Evolutionary conservation across 2,888 invertebrate species (phyloP), one percentile per base, ranked within the genome.

Genomic region (Plebejus anna): DNA sequence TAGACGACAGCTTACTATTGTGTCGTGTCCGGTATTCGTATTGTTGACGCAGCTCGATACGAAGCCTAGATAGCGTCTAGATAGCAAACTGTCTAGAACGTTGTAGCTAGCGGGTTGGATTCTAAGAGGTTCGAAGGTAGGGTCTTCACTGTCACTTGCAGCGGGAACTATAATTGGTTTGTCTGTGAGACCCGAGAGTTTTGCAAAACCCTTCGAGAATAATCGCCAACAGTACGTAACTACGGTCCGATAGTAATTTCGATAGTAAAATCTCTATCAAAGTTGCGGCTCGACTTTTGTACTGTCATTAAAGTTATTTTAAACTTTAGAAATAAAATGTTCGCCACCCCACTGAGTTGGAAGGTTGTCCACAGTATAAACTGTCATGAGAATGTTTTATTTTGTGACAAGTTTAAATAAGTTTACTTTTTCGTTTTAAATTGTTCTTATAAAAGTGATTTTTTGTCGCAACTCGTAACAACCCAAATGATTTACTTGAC

Each of bases 301-400:
- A 77, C 75, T 75, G 79, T 77, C 78, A 76, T 78, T 79, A 79
- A 78, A 78, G 76, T 79, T 61, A 76, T 78, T 79, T 77, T 79
- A 78, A 80, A 81, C 78, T 79, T 78, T 80, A 51, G 77, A 79
- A 77, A 79, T 79, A 76, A 78, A 80, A 79, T 79, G 75, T 78
- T 75, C 75, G 77, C 61, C 78, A 77, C 75, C 47, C 78, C 78
- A 79, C 79, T 78, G 79, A 80, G 79, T 73, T 73, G 75, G 75
- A 79, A 80, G 79, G 79, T 77, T 79, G 77, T 59, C 36, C 59
- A 75, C 71, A 77, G 78, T 77, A 78, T 71, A 77, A 78, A 75
- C 38, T 78, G 75, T 76, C 77, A 77, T 72, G 66, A 66, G 70
- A 75, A 78, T 70, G 28, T 76, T 76, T 76, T 75, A 76, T 76